These are phyloP conservation scores for Brachyptera risi DNA, from an alignment of 2,888 invertebrate species.

Conservation along the genomic window DNA sequence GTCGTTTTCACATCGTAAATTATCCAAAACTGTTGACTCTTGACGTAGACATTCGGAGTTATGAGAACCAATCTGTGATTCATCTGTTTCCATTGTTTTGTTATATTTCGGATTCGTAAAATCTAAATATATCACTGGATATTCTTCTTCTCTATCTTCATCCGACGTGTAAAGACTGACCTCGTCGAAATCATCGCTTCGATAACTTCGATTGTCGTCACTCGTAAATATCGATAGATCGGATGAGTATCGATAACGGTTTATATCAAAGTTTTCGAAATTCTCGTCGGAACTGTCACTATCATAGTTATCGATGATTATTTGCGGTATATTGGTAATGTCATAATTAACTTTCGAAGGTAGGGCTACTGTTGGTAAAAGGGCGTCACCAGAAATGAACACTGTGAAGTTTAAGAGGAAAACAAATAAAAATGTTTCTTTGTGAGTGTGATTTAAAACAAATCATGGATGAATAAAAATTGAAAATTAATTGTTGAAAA, in stretches of 20 bases:
- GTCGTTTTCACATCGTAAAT: too few species aligned
- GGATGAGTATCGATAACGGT: not conserved
- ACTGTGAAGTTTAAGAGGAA: not conserved
- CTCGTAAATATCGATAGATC: not conserved
- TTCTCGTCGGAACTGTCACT: not conserved
- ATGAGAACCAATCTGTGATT: too few species aligned
- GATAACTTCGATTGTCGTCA: not conserved
- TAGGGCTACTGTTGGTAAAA: too few species aligned
- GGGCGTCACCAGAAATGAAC: too few species aligned
- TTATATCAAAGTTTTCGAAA: not conserved
- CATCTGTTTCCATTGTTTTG: not conserved
- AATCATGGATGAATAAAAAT: not conserved
- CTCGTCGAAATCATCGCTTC: constrained; percentile 8
- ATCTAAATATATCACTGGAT: not conserved
- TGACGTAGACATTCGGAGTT: not conserved
- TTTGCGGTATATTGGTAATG: not conserved
- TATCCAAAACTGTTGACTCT: not conserved
- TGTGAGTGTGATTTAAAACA: not conserved
- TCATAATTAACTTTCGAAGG: not conserved
- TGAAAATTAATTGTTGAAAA: not conserved
- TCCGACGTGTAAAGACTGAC: not conserved
- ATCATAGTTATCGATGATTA: not conserved
- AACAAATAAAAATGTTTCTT: not conserved
- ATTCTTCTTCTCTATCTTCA: constrained; percentile 3
- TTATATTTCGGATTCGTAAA: not conserved